A percentile compares a stretch with the other conserved stretches of the same genome.
Conservation (phyloP, 1,140 invertebrate genomes). For the Leptinotarsa undecemlineata region DNA sequence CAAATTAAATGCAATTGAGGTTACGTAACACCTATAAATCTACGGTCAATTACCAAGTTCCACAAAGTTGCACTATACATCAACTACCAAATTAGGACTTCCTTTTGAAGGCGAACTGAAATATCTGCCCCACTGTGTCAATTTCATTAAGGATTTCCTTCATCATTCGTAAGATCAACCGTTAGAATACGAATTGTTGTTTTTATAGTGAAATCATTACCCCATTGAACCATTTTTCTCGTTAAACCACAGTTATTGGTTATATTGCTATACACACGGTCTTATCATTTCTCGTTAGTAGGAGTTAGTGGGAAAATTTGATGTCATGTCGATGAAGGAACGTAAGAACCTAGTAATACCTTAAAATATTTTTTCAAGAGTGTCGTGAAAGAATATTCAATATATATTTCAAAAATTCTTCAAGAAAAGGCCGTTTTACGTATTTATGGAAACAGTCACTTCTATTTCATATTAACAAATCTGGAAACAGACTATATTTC, state of each 20-base stretch:
- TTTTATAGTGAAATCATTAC: not conserved
- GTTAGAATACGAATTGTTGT: not conserved
- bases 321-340: too few species aligned
- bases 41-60: not conserved
- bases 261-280: too few species aligned
- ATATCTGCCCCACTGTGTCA: not conserved
- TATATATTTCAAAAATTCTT: too few species aligned
- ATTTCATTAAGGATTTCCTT: conserved; percentile 3
- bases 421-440: too few species aligned
- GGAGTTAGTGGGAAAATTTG: too few species aligned
- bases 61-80: conserved; percentile 3
- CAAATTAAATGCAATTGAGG: not conserved
- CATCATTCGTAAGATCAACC: not conserved
- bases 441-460: too few species aligned
- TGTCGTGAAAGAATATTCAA: too few species aligned
- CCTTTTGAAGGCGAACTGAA: not conserved
- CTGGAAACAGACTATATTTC: too few species aligned
- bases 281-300: too few species aligned
- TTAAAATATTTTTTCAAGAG: too few species aligned
- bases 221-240: not conserved
- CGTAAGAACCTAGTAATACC: too few species aligned
- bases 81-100: not conserved
- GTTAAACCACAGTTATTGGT: not conserved
- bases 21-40: not conserved
- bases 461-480: too few species aligned